Percentiles rank a stretch among this genome's conserved stretches.
phyloP scores from a whole-genome alignment of 2,797 vertebrate genomes.

The Gymnoscopelus microlampas region DNA sequence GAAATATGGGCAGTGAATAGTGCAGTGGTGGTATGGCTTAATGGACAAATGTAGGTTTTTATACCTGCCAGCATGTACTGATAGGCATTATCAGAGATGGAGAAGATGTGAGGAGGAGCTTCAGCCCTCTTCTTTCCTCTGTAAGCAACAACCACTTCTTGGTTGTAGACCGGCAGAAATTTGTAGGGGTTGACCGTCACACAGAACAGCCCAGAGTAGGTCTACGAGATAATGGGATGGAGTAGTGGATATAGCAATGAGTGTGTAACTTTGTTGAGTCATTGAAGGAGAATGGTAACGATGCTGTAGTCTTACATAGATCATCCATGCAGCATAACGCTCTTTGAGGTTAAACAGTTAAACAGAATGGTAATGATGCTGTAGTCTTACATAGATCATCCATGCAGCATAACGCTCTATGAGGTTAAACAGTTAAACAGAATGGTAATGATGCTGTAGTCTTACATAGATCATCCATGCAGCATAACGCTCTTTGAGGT shows the following conservation, averaged over 20 bases:
- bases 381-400: no score
- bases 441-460: no score
- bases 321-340: slow-evolving; percentile 77
- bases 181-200: slow-evolving; percentile 91
- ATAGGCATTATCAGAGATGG: slow-evolving; percentile 78
- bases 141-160: slow-evolving; percentile 87
- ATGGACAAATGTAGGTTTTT: background rate
- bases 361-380: no score
- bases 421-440: no score
- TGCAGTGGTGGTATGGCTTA: background rate
- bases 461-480: no score
- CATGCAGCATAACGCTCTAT: no score
- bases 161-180: slow-evolving; percentile 88
- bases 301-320: no score
- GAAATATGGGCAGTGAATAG: background rate
- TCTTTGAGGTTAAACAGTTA: slow-evolving; percentile 64
- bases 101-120: slow-evolving; percentile 89
- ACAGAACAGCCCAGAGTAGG: slow-evolving; percentile 90
- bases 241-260: no score
- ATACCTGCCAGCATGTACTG: slow-evolving; percentile 84
- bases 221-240: slow-evolving; percentile 63
- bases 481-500: no score
- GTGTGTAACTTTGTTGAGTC: background rate
- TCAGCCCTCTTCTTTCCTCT: slow-evolving; percentile 90
- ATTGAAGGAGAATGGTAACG: no score